Evolutionary conservation across 2,113 vertebrate species (phyloP).

Genomic region (Rhinopomastus cyanomelas): DNA sequence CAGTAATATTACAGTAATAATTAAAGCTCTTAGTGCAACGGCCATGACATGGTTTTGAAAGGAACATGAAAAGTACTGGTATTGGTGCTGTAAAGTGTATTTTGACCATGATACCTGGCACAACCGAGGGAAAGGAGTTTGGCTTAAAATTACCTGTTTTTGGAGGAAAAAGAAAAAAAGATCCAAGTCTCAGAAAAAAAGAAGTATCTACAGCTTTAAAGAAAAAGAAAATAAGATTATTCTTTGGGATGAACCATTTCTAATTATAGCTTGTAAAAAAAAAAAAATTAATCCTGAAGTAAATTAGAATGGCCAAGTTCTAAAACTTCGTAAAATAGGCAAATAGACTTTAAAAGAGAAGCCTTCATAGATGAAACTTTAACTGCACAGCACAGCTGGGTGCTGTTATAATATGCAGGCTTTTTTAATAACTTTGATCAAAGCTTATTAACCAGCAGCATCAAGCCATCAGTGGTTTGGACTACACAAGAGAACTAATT

Average conservation of each 20-base stretch:
- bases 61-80: neutral
- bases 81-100: neutral
- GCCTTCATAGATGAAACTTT: neutral
- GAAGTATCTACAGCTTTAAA: neutral
- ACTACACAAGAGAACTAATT: conserved; percentile 49
- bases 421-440: conserved; percentile 19
- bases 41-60: neutral
- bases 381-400: neutral
- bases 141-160: neutral
- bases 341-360: conserved; percentile 2
- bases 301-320: neutral
- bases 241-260: neutral
- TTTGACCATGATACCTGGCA: neutral
- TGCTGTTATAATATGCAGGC: neutral
- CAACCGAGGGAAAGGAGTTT: neutral
- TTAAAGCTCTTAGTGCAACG: neutral
- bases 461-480: neutral
- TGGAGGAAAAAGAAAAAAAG: neutral
- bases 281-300: neutral
- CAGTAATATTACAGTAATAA: neutral
- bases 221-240: neutral
- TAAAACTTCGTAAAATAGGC: neutral
- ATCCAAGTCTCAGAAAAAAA: neutral
- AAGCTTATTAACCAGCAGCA: conserved; percentile 44
- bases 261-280: neutral